Evolutionary conservation across 2,888 invertebrate genomes (phyloP).

Genomic region (Blastobasis lacticolella): DNA sequence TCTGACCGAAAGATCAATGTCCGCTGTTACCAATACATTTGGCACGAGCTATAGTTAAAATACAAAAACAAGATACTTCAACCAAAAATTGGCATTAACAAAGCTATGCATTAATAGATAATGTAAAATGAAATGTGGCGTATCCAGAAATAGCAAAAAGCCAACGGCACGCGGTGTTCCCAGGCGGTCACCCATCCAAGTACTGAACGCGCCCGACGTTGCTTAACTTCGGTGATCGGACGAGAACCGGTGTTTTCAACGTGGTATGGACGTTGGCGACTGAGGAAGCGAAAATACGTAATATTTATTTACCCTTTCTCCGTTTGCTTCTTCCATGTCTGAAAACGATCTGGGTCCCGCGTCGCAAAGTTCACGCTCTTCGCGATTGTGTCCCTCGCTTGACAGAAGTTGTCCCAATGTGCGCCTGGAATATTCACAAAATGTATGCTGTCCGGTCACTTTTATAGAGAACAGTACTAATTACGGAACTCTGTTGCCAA

Average conservation of each 20-base stretch:
- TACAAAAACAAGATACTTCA: too few species aligned
- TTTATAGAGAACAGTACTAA: too few species aligned
- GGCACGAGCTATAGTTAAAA: too few species aligned
- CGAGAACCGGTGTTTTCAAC: constrained; percentile 48
- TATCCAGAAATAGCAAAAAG: constrained; percentile 16
- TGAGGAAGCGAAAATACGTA: neutral
- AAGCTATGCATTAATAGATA: too few species aligned
- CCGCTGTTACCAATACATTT: too few species aligned
- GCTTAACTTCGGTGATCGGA: constrained; percentile 49
- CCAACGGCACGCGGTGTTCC: constrained; percentile 41
- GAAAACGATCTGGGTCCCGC: constrained; percentile 28
- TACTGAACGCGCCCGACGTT: constrained; percentile 44
- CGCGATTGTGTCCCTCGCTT: constrained; percentile 47
- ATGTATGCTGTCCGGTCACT: too few species aligned
- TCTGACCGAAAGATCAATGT: too few species aligned
- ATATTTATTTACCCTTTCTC: constrained; percentile 34
- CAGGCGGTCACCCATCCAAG: constrained; percentile 47
- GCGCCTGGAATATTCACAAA: constrained; percentile 26
- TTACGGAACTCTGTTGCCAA: too few species aligned
- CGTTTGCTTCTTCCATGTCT: constrained; percentile 25
- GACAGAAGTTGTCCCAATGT: constrained; percentile 54
- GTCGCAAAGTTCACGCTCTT: constrained; percentile 36
- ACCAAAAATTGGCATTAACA: too few species aligned
- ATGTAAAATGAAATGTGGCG: too few species aligned
- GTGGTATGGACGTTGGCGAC: constrained; percentile 35